Percentiles rank a stretch among this genome's conserved stretches.
phyloP scores from a whole-genome alignment of 1,140 invertebrate species.

The Mycetomoellerius zeteki region DNA sequence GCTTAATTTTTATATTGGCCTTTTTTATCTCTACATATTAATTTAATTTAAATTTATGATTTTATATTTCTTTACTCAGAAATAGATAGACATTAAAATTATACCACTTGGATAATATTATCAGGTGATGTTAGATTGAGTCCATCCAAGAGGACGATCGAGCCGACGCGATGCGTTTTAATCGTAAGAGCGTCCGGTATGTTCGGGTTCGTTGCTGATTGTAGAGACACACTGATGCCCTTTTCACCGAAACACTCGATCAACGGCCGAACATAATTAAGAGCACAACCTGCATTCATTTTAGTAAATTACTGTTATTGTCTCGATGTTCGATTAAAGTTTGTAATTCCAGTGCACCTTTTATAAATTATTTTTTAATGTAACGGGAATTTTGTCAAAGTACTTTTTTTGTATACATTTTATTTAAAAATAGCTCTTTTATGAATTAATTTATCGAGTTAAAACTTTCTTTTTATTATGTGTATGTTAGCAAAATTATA shows the following conservation, averaged over 20 bases:
- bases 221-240: conserved; percentile 78
- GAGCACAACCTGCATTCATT: conserved; percentile 72
- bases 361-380: background rate
- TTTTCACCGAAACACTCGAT: conserved; percentile 76
- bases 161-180: conserved; percentile 78
- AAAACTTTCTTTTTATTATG: background rate
- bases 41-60: background rate
- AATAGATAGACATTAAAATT: conserved; percentile 5
- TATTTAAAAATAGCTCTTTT: background rate
- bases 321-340: background rate
- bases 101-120: conserved; percentile 80
- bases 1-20: too few species aligned
- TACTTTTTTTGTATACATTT: background rate
- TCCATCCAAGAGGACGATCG: conserved; percentile 80
- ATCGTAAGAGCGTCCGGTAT: conserved; percentile 77
- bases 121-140: conserved; percentile 79
- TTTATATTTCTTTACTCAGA: background rate
- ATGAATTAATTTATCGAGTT: background rate
- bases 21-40: background rate
- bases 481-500: background rate
- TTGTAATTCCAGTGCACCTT: too few species aligned
- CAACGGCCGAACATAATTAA: conserved; percentile 76
- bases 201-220: conserved; percentile 76
- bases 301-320: background rate
- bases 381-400: background rate